phyloP scores from a whole-genome alignment of 2,888 invertebrate species.

The Epiblema foenella region DNA sequence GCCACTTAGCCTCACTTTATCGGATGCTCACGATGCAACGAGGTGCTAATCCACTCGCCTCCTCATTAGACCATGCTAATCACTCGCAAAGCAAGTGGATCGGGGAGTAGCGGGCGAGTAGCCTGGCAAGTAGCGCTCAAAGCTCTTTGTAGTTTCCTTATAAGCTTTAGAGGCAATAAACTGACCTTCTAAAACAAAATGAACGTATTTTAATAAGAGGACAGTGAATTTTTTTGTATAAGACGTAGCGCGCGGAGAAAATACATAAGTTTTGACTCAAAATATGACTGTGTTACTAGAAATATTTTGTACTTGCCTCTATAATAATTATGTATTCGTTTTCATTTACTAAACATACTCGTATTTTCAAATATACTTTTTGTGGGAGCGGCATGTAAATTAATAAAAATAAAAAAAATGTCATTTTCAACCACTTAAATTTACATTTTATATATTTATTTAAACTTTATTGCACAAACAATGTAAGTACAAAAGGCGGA shows the following conservation, averaged over 20 bases:
- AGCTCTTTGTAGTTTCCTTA: constrained; percentile 31
- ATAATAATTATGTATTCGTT: too few relatives aligned
- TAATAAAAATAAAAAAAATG: too few relatives aligned
- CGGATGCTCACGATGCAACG: constrained; percentile 53
- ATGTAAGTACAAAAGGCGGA: too few relatives aligned
- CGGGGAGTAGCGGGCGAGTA: constrained; percentile 43
- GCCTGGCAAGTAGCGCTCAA: constrained; percentile 37
- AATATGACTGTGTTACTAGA: too few relatives aligned
- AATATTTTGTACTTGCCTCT: too few relatives aligned
- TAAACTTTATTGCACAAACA: too few relatives aligned
- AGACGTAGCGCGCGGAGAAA: neutral
- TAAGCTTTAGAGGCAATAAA: constrained; percentile 3
- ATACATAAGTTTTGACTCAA: too few relatives aligned
- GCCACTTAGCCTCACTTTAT: constrained; percentile 49
- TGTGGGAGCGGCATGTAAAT: too few relatives aligned
- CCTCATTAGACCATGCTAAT: constrained; percentile 66
- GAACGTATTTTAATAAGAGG: neutral
- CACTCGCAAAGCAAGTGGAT: constrained; percentile 63
- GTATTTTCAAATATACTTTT: too few relatives aligned
- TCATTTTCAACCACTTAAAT: too few relatives aligned
- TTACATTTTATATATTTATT: too few relatives aligned
- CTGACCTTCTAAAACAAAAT: constrained; percentile 9
- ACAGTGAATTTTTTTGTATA: neutral
- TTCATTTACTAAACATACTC: too few relatives aligned
- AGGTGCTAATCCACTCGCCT: constrained; percentile 61